Evolutionary conservation across 2,797 vertebrate genomes (phyloP), one percentile per base, ranked within the genome.

Genomic region (Molossus molossus): DNA sequence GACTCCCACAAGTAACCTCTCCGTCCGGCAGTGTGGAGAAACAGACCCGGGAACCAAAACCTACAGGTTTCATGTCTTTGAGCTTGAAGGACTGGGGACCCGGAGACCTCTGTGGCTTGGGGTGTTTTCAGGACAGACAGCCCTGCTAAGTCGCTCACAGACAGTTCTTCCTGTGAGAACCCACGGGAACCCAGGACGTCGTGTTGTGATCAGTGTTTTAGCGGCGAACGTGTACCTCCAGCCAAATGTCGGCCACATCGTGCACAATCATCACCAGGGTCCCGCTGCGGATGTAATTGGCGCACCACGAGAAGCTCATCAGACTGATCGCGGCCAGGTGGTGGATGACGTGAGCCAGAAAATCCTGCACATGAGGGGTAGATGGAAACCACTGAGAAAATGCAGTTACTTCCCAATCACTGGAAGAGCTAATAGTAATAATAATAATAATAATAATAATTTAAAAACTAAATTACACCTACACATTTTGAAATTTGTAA

Each of bases 241-340:
- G 98, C 96, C 99, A 98, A 90, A 99, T 98, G 95, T 99, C 99
- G 0, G 99, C 99, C 72, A 98, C 98, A 50, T 99, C 99, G 0
- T 99, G 99, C 81, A 99, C 98, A 0, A 99, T 96, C 91, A 99
- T 99, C 96, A 99, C 99, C 82, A 99, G 97, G 0, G 99, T 99
- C 60, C 99, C 99, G 0, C 99, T 86, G 12, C 99, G 99, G 84
- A 99, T 98, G 27, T 99, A 99, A 98, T 99, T 99, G 91, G 97
- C 99, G 67, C 99, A 99, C 99, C 99, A 99, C 83, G 99, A 99
- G 97, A 99, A 98, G 5, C 99, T 99, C 97, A 99, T 98, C 93
- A 99, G 97, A 20, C 98, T 98, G 76, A 99, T 97, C 1, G 99
- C 99, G 82, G 99, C 99, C 95, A 99, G 96, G 97, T 99, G 99